Evolutionary conservation across 2,113 vertebrate species (phyloP), one percentile per base, ranked within the genome.

Genomic region (Cinclus mexicanus): DNA sequence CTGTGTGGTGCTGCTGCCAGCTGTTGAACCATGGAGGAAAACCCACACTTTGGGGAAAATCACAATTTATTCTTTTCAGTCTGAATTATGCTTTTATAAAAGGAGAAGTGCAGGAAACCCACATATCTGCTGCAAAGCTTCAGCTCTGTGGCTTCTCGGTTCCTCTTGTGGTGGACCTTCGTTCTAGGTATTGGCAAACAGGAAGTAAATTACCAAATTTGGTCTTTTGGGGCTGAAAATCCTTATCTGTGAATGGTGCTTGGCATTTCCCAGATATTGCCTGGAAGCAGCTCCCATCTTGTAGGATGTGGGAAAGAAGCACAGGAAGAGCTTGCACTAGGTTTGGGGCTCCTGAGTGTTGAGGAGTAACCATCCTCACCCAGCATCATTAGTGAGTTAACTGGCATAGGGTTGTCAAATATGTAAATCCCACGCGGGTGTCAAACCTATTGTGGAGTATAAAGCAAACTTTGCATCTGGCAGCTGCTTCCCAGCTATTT

Each of bases 361-460:
- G 26, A 37, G 42, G 39, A 31, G 0, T n/a, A 9, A 77, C 29
- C 2, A 5, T 28, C 28, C 28, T 81, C 2, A 0, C 19, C 35
- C 41, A 12, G 28, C 53, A 8, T 41, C 70, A 2, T 56, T 26
- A 35, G 3, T 0, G 0, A 21, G 12, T 57, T 57, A 19, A 14
- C 47, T n/a, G 33, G 16, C 5, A 9, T 2, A 6, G 59, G 0
- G 0, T 31, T 5, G 0, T 64, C 29, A 39, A 19, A 50, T 29
- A 41, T 1, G 0, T 28, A 44, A 85, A 80, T 60, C n/a, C 46
- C 41, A 33, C 12, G 1, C 1, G 15, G 8, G 9, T 56, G 15
- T n/a, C 3, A 2, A 74, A 26, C 60, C 14, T 7, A 6, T 20
- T 4, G 39, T 3, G 35, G 50, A 37, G 65, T 88, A 44, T 21